These are phyloP conservation scores for Hyla sarda DNA, from an alignment of 2,113 vertebrate genomes.

Conservation along the genomic window DNA sequence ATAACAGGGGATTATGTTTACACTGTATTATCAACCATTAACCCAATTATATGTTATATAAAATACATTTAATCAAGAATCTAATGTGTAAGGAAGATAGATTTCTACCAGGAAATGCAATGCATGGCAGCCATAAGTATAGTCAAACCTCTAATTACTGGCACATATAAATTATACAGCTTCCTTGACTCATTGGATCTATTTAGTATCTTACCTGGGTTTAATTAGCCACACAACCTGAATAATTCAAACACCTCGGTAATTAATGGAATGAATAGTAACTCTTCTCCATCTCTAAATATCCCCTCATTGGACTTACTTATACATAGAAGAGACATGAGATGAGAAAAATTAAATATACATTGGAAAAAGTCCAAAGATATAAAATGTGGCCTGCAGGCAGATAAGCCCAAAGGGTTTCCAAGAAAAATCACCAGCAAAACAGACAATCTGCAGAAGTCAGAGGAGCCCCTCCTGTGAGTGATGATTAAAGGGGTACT, in stretches of 20 bases:
- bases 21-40: no score
- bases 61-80: neutral
- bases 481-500: slow-evolving; percentile 77
- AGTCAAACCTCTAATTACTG: slow-evolving; percentile 3
- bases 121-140: neutral
- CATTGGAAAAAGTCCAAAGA: slow-evolving; percentile 4
- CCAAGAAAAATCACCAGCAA: neutral
- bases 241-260: neutral
- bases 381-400: neutral
- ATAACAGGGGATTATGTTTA: no score
- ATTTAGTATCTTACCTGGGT: slow-evolving; percentile 23
- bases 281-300: slow-evolving; percentile 1
- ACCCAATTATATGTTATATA: neutral
- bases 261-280: neutral
- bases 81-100: neutral
- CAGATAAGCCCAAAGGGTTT: neutral
- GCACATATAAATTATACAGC: slow-evolving; percentile 12
- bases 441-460: slow-evolving; percentile 63
- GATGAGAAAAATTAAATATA: slow-evolving; percentile 1
- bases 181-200: slow-evolving; percentile 5
- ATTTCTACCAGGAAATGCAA: neutral
- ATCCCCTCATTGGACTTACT: slow-evolving; percentile 5
- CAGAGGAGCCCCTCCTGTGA: slow-evolving; percentile 69
- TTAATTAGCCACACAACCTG: slow-evolving; percentile 14
- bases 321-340: neutral